phyloP scores from a whole-genome alignment of 2,797 vertebrate genomes.

The Amniataba percoides region DNA sequence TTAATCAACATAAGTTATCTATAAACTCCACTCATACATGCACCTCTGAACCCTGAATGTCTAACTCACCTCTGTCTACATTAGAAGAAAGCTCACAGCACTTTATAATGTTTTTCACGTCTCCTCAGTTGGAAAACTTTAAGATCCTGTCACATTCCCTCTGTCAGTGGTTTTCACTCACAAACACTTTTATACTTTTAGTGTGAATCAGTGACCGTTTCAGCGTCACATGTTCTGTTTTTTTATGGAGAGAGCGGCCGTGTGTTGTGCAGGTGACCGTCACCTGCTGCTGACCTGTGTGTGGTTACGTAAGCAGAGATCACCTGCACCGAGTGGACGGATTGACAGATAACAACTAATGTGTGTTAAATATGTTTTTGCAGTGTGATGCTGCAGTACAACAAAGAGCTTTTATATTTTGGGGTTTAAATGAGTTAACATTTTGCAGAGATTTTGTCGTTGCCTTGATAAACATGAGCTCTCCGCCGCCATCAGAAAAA shows the following conservation, averaged over 20 bases:
- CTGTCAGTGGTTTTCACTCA: neutral
- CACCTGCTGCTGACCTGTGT: neutral
- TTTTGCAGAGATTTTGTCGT: no score
- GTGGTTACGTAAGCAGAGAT: slow-evolving; percentile 3
- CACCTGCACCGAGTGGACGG: neutral
- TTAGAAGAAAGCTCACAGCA: no score
- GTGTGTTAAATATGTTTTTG: neutral
- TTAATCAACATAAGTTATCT: neutral
- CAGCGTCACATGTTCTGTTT: slow-evolving; percentile 26
- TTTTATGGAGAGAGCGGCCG: neutral
- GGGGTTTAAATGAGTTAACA: no score
- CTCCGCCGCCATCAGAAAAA: no score
- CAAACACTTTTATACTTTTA: slow-evolving; percentile 26
- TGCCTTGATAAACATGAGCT: no score
- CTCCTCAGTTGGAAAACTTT: neutral
- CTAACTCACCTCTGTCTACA: neutral
- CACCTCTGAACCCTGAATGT: neutral
- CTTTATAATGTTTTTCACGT: neutral
- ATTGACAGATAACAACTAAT: neutral
- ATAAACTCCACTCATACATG: neutral
- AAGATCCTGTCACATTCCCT: neutral
- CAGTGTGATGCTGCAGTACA: no score
- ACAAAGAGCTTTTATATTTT: no score
- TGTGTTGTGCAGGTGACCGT: neutral
- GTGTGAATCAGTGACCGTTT: neutral